Base-by-base conservation (phyloP, 2,113 vertebrate genomes). In the Pardalotus punctatus region DNA sequence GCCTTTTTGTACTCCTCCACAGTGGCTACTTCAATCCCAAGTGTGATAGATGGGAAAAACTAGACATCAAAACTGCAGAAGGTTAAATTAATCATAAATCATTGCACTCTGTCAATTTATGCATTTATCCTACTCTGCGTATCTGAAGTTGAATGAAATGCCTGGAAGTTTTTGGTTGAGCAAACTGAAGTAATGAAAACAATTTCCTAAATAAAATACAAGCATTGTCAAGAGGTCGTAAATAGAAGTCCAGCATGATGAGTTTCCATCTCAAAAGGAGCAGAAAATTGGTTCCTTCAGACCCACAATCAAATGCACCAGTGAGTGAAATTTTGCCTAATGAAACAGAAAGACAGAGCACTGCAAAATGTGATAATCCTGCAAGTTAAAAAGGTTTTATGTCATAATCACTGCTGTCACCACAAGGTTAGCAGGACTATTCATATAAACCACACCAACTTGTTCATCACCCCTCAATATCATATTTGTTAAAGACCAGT, bases 201-300 rank as follows among this genome's bases (percentile, higher is more conserved):
- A 81, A 92, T 93, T 92, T 94, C 69, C 80, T 94, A 93, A 95
- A 90, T 90, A 88, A 95, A 94, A 96, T 56, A 73, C 23, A 95
- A 90, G 69, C 80, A 60, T 67, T 95, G 81, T 93, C 94, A 94
- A 92, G 92, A 81, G 83, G 72, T 91, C 40, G 12, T 91, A 94
- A 97, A 71, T 53, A 89, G 48, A 94, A 94, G 82, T 90, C 93
- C 95, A 88, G 77, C 36, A 90, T 94, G 80, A 95, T 69, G 74
- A 79, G 88, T 93, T 95, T 93, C 77, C 80, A 53, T 31, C 64
- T 94, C 80, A 96, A 96, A 94, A 94, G 78, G 88, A 90, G 77
- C 48, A 86, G 80, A 96, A 94, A 96, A 95, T 94, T 94, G 76
- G 35, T 78, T 97, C 70, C 82, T 90, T 93, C 85, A 76, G 88